Percentiles rank a stretch among this genome's conserved stretches.
Evolutionary conservation across 2,113 vertebrate genomes (phyloP).

Genomic region (Gymnogyps californianus): DNA sequence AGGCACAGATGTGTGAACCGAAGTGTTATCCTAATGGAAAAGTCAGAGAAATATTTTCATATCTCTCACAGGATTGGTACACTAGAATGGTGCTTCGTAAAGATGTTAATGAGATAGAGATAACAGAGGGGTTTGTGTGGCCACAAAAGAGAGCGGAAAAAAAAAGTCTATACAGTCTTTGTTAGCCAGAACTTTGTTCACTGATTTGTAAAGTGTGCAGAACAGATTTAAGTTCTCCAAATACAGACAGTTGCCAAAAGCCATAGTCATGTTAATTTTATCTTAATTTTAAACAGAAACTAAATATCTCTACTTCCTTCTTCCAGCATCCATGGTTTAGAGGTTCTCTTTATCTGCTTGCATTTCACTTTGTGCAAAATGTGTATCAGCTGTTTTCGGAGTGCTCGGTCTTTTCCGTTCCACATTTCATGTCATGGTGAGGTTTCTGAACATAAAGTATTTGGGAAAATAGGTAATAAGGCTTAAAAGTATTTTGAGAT

Average conservation of each 20-base stretch:
- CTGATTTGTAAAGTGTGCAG: background rate
- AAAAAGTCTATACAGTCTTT: background rate
- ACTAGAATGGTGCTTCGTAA: background rate
- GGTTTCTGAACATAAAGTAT: background rate
- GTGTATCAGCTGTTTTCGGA: background rate
- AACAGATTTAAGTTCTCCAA: background rate
- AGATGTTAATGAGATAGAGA: background rate
- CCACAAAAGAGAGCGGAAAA: background rate
- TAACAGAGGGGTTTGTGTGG: accelerated
- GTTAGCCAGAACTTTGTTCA: background rate
- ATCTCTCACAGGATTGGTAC: background rate
- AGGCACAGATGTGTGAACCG: background rate
- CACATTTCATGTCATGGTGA: background rate
- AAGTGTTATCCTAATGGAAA: background rate
- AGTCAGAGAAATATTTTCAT: background rate
- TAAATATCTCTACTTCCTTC: background rate
- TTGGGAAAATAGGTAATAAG: background rate
- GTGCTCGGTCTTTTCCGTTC: background rate
- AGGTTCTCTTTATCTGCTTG: background rate
- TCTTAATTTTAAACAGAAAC: background rate
- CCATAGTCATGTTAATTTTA: background rate
- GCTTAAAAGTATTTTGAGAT: background rate
- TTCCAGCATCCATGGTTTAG: background rate
- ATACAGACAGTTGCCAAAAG: background rate
- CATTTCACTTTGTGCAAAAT: background rate